Base-by-base conservation (phyloP, 1,140 invertebrate species). In the Scaptomyza pallida region DNA sequence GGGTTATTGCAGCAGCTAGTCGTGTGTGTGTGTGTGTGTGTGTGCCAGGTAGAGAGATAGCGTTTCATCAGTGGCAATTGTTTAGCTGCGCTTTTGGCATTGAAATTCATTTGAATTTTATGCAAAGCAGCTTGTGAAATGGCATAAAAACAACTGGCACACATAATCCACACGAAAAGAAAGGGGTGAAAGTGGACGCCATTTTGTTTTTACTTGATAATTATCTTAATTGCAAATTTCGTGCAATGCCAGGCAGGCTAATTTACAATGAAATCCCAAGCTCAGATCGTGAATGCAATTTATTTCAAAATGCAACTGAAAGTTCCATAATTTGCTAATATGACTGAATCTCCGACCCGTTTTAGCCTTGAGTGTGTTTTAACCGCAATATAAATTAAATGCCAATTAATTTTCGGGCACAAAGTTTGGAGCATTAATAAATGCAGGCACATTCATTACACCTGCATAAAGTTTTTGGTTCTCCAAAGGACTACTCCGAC, bases 141-240 rank as follows among this genome's bases (percentile, higher is more conserved):
- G 33, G 55, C 37, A 30, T 35, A 37, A 60, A 68, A 68, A 68
- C 56, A 68, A 30, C 40, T 44, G 48, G 47, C 64, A 68, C 47
- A 68, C 56, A 68, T 69, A 69, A 69, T 61, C 56, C 57, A 37
- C 35, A 16, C 21, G 15, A 35, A 21, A 73, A 54, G 40, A 23
- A 30, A 3, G 33, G 52, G 59, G 61, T 26, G 23, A 65, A 82
- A 82, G 72, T 65, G 78, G 67, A 75, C n/a, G n/a, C n/a, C 63
- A 30, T 85, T 79, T 79, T 85, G 76, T 81, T 85, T 77, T 77
- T 71, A 48, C 55, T 73, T 72, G 81, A 86, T 86, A 86, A 86
- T 86, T 88, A 86, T 82, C 82, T 88, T 86, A 86, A 86, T 86
- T 88, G 74, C 82, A 81, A 30, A 88, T 86, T 86, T 75, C 73